phyloP scores from a whole-genome alignment of 1,140 invertebrate genomes.

The Anastrepha obliqua region DNA sequence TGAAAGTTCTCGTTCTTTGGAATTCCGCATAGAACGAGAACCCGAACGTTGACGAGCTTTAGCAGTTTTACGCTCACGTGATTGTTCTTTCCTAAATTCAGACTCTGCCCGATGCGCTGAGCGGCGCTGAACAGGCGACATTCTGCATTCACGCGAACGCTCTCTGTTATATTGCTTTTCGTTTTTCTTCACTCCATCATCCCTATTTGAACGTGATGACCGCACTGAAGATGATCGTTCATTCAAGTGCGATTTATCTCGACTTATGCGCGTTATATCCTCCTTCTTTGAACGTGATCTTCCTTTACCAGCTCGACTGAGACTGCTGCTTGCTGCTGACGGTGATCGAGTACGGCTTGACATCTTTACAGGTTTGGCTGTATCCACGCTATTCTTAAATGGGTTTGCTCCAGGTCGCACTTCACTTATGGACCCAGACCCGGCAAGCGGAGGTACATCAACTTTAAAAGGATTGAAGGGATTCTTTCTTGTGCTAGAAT shows the following conservation, averaged over 20 bases:
- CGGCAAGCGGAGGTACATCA: background rate
- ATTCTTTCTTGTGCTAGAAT: conserved; percentile 19
- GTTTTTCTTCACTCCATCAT: background rate
- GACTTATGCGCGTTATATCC: background rate
- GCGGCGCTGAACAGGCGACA: background rate
- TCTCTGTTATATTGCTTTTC: background rate
- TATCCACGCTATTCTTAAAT: conserved; percentile 5
- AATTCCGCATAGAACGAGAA: background rate
- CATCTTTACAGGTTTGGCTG: background rate
- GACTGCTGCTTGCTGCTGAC: background rate
- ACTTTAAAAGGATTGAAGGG: conserved; percentile 53
- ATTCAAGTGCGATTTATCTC: background rate
- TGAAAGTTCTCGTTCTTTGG: conserved; percentile 6
- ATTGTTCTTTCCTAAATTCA: background rate
- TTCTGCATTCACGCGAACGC: background rate
- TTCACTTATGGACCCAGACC: background rate
- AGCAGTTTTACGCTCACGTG: conserved; percentile 18
- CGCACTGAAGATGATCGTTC: conserved; percentile 12
- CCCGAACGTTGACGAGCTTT: background rate
- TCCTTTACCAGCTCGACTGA: background rate
- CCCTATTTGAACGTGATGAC: conserved; percentile 10
- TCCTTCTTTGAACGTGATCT: conserved; percentile 1
- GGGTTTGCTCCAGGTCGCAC: background rate
- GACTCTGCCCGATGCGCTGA: background rate
- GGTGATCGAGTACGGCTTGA: conserved; percentile 20